Evolutionary conservation across 2,797 vertebrate genomes (phyloP), one percentile per base, ranked within the genome.

Genomic region (Lindbergichthys nudifrons): DNA sequence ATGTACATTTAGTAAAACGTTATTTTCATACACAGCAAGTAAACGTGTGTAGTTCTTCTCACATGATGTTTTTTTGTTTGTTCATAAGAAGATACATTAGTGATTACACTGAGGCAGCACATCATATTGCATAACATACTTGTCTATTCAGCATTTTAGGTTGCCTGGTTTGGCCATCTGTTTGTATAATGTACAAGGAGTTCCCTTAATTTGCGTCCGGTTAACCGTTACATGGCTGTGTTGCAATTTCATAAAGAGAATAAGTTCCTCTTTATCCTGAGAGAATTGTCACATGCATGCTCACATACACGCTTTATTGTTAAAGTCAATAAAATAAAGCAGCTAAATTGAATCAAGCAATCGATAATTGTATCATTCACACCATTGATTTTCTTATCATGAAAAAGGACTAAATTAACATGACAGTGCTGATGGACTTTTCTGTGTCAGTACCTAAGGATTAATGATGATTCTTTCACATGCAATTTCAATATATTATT

Each of bases 61-160:
- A 19, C 18, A 0, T 15, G 12, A 39, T 43, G 0, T 13, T 13
- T 14, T 54, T 42, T 9, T 53, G 47, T 26, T 59, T 39, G 2
- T 12, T n/a, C 16, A n/a, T 26, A 0, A 32, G 3, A 39, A 65
- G 15, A 57, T 18, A n/a, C 10, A 46, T 42, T 63, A 18, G 1
- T 36, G 12, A 59, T 59, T 10, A 21, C 15, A 4, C 4, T 7
- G 8, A 43, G 2, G 15, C 13, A 46, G 5, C 3, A 21, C 3
- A 2, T 18, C 21, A 47, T 51, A 42, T 78, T 83, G n/a, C 61
- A 13, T 30, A 58, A 75, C 23, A 50, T 5, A 59, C 10, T 51
- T 80, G 65, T 60, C 61, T 7, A 74, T 65, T 85, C 82, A 85
- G 82, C 82, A 68, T 64, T 82, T 83, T 71, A 5, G 7, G 11